Percentiles rank a stretch among this genome's conserved stretches.
Evolutionary conservation across 2,888 invertebrate species (phyloP).

Genomic region (Drosophila incognita): DNA sequence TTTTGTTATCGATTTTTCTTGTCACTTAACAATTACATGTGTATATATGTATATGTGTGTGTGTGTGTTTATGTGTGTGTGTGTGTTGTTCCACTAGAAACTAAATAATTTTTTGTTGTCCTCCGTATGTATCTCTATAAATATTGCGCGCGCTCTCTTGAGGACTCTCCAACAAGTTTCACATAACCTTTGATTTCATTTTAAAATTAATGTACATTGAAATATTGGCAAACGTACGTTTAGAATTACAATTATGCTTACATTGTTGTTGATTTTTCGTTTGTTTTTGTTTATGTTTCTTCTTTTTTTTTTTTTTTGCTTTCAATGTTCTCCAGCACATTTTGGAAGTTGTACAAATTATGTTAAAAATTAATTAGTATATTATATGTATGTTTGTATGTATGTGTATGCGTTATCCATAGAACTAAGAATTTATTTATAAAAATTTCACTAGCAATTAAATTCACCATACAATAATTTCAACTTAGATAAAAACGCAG

Average conservation of each 20-base stretch:
- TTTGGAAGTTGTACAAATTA: constrained; percentile 59
- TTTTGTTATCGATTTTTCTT: constrained; percentile 31
- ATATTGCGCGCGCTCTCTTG: constrained; percentile 61
- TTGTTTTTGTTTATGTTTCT: constrained; percentile 15
- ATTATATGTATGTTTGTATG: constrained; percentile 31
- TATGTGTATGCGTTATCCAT: constrained; percentile 32
- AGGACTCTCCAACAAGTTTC: constrained; percentile 49
- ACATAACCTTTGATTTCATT: constrained; percentile 66
- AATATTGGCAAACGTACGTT: constrained; percentile 63
- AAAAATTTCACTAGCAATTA: constrained; percentile 80
- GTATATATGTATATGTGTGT: constrained; percentile 22
- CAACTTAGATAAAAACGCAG: constrained; percentile 66
- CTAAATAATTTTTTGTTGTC: constrained; percentile 67
- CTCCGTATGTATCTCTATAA: constrained; percentile 43
- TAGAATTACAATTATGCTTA: constrained; percentile 49
- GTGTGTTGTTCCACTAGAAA: constrained; percentile 55
- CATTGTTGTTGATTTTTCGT: constrained; percentile 14
- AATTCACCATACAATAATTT: constrained; percentile 77
- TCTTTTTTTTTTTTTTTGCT: constrained; percentile 1
- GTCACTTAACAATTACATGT: constrained; percentile 48
- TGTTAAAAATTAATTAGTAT: constrained; percentile 55
- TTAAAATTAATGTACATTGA: constrained; percentile 65
- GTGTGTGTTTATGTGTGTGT: constrained; percentile 21
- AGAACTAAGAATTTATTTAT: constrained; percentile 73
- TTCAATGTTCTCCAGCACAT: constrained; percentile 70